Conservation (phyloP, 2,113 vertebrate species). For the Pelecanus crispus region DNA sequence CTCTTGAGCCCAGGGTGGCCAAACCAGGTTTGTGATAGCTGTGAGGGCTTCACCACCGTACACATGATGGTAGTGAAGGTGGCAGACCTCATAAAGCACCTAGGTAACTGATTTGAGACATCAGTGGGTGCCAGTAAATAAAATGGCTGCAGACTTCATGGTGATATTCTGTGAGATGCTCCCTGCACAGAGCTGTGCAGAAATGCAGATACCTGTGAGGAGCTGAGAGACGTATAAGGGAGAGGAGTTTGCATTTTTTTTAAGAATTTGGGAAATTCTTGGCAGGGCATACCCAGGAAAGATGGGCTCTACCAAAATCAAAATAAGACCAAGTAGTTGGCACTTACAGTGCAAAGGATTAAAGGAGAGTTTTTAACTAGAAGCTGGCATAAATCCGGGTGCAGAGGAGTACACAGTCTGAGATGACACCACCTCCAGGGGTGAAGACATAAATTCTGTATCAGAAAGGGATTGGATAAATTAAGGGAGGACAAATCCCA, state of each 20-base stretch:
- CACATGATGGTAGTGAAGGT: not conserved
- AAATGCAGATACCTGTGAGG: not conserved
- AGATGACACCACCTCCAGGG: not conserved
- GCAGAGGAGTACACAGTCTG: not conserved
- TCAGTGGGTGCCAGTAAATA: not conserved
- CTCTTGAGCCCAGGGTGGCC: not conserved
- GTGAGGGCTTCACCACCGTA: not conserved
- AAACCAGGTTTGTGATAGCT: not conserved
- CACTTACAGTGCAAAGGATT: not conserved
- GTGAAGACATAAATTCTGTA: constrained; percentile 4
- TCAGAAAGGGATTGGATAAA: not conserved
- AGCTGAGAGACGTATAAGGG: not conserved
- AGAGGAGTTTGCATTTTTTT: not conserved
- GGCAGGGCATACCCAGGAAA: not conserved
- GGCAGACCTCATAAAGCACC: not conserved
- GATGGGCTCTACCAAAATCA: not conserved
- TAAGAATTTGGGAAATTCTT: not conserved
- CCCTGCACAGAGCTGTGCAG: not conserved
- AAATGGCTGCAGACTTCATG: not conserved
- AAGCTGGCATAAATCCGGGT: not conserved
- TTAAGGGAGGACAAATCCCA: not conserved
- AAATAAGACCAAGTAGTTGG: not conserved
- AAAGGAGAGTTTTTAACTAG: not conserved
- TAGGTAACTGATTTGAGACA: not conserved
- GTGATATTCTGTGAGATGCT: not conserved